These are phyloP conservation scores for Melinopterus prodromus DNA, from an alignment of 2,888 invertebrate species.

Conservation along the genomic window DNA sequence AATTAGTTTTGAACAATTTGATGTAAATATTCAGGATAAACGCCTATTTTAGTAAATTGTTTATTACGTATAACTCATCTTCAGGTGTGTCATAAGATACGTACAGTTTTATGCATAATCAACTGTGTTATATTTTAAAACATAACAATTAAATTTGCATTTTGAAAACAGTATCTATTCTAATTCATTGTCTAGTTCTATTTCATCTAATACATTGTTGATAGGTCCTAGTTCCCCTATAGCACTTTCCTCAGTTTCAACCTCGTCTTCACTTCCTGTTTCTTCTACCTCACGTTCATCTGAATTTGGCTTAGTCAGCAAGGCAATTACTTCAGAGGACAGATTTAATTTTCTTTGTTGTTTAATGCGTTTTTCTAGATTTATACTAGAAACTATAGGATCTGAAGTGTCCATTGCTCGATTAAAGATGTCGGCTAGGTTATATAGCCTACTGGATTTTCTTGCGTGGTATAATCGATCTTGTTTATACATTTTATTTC, in stretches of 20 bases:
- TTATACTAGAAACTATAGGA: slow-evolving; percentile 23
- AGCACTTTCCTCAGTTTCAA: slow-evolving; percentile 17
- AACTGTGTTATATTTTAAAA: neutral
- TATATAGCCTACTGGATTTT: neutral
- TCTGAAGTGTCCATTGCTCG: slow-evolving; percentile 21
- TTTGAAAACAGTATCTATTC: slow-evolving; percentile 12
- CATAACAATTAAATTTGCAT: slow-evolving; percentile 9
- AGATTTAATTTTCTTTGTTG: slow-evolving; percentile 4
- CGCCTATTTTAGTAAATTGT: neutral
- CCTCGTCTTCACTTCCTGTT: slow-evolving; percentile 6
- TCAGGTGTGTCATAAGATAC: no score
- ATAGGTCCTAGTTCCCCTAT: slow-evolving; percentile 11
- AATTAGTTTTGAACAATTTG: slow-evolving; percentile 6
- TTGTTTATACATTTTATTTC: slow-evolving; percentile 14
- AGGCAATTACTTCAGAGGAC: slow-evolving; percentile 12
- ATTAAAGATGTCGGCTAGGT: slow-evolving; percentile 16
- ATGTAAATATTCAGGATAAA: neutral
- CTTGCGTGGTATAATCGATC: slow-evolving; percentile 12
- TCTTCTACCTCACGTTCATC: neutral
- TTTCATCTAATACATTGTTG: slow-evolving; percentile 19
- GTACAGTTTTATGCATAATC: no score
- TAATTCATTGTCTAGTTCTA: slow-evolving; percentile 12
- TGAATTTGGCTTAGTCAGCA: neutral
- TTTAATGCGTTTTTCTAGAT: slow-evolving; percentile 8
- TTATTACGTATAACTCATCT: no score